These are phyloP conservation scores for Drosophila eohydei DNA, from an alignment of 2,888 invertebrate species.

Conservation along the genomic window DNA sequence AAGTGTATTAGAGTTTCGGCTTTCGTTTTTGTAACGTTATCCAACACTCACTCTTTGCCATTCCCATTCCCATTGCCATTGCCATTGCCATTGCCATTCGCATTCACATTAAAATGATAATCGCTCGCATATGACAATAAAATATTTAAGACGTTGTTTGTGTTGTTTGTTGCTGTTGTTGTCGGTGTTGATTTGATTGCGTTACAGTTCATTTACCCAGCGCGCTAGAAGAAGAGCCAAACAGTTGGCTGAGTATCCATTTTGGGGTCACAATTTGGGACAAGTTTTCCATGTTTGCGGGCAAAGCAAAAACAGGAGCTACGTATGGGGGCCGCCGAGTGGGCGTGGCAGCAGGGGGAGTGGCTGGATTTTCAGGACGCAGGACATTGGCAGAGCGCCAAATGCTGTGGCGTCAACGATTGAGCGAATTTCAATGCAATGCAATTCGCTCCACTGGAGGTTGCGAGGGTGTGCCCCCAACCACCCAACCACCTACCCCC, in stretches of 20 bases:
- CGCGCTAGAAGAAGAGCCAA: conserved; percentile 11
- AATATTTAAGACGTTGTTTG: conserved; percentile 65
- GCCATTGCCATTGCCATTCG: conserved; percentile 2
- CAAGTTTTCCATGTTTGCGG: conserved; percentile 47
- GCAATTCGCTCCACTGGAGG: conserved; percentile 63
- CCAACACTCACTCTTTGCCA: conserved; percentile 7
- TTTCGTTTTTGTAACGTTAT: not conserved
- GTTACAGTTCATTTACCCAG: conserved; percentile 79
- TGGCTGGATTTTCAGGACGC: conserved; percentile 14
- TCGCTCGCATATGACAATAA: conserved; percentile 57
- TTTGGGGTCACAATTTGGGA: conserved; percentile 76
- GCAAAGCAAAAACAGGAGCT: conserved; percentile 9
- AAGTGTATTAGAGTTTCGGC: not conserved
- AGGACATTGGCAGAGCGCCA: conserved; percentile 66
- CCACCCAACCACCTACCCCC: not conserved
- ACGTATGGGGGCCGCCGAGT: not conserved
- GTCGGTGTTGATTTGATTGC: conserved; percentile 77
- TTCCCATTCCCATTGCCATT: conserved; percentile 4
- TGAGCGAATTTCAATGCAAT: conserved; percentile 78
- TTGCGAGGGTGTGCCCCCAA: conserved; percentile 37
- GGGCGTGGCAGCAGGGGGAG: not conserved
- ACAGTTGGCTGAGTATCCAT: conserved; percentile 45
- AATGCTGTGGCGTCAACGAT: conserved; percentile 56
- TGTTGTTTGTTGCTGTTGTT: conserved; percentile 35
- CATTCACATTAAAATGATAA: conserved; percentile 38